Evolutionary conservation across 2,113 vertebrate genomes (phyloP).

Genomic region (Bos indicus): DNA sequence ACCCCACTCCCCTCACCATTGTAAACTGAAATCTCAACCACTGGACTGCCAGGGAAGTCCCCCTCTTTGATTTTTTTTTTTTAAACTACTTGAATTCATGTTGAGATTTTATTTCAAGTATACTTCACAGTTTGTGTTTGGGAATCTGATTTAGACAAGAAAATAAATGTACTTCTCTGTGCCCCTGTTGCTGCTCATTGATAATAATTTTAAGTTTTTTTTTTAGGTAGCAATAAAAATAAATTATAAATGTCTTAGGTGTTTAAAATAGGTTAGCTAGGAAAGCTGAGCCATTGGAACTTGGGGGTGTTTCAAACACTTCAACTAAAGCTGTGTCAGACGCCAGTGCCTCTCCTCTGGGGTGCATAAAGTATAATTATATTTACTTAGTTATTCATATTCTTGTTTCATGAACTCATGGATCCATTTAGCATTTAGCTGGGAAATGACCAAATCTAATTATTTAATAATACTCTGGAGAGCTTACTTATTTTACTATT

Average conservation of each 20-base stretch:
- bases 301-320: not conserved
- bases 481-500: not conserved
- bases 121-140: slow-evolving; percentile 12
- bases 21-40: not conserved
- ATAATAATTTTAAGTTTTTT: not conserved
- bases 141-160: not conserved
- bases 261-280: not conserved
- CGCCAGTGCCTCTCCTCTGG: not conserved
- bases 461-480: not conserved
- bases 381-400: not conserved
- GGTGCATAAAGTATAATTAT: not conserved
- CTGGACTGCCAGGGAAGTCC: not conserved
- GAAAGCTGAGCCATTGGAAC: not conserved
- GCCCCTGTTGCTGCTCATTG: not conserved
- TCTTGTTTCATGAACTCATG: not conserved
- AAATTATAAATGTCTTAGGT: not conserved
- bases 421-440: not conserved
- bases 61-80: not conserved
- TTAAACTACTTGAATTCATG: not conserved
- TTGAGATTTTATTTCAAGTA: slow-evolving; percentile 25
- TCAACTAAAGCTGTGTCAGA: not conserved
- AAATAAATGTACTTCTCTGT: slow-evolving; percentile 25
- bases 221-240: slow-evolving; percentile 26
- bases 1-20: not conserved
- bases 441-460: not conserved